Conservation (phyloP, 2,888 invertebrate species). For the Orthonevra nobilis region DNA sequence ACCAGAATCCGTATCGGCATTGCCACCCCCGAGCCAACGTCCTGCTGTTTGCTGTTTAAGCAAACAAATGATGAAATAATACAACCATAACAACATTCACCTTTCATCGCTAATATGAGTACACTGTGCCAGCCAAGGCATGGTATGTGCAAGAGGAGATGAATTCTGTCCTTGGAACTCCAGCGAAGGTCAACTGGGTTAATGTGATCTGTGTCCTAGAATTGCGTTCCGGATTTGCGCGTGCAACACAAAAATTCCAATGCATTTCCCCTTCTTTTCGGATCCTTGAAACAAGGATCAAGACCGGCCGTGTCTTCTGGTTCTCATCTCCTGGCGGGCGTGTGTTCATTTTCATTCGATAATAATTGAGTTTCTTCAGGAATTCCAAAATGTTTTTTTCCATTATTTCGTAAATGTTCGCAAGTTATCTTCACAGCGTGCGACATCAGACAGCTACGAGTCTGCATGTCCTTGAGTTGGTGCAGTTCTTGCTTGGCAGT, state of each 20-base stretch:
- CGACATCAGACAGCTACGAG: slow-evolving; percentile 71
- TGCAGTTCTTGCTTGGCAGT: not conserved
- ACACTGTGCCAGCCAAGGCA: slow-evolving; percentile 8
- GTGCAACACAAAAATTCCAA: slow-evolving; percentile 36
- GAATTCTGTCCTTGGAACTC: slow-evolving; percentile 51
- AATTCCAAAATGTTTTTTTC: slow-evolving; percentile 71
- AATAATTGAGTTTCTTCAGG: slow-evolving; percentile 69
- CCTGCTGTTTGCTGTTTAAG: slow-evolving; percentile 67
- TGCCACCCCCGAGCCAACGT: slow-evolving; percentile 55
- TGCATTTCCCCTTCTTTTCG: slow-evolving; percentile 27
- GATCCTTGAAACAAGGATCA: slow-evolving; percentile 22
- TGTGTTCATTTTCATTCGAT: slow-evolving; percentile 56
- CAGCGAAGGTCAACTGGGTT: slow-evolving; percentile 48
- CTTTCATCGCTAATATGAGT: slow-evolving; percentile 63
- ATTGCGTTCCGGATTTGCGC: slow-evolving; percentile 64
- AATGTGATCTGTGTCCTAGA: slow-evolving; percentile 55
- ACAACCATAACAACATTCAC: slow-evolving; percentile 70
- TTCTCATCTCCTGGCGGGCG: not conserved
- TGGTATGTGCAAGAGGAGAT: slow-evolving; percentile 24
- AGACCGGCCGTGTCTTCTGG: too few species aligned
- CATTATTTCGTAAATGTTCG: slow-evolving; percentile 75
- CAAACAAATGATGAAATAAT: slow-evolving; percentile 70
- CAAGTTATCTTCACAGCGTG: slow-evolving; percentile 78
- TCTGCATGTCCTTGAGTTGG: slow-evolving; percentile 48
- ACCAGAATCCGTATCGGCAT: slow-evolving; percentile 3